These are phyloP conservation scores for Cricetomys ansorgei DNA, from an alignment of 2,113 vertebrate genomes.

Conservation along the genomic window DNA sequence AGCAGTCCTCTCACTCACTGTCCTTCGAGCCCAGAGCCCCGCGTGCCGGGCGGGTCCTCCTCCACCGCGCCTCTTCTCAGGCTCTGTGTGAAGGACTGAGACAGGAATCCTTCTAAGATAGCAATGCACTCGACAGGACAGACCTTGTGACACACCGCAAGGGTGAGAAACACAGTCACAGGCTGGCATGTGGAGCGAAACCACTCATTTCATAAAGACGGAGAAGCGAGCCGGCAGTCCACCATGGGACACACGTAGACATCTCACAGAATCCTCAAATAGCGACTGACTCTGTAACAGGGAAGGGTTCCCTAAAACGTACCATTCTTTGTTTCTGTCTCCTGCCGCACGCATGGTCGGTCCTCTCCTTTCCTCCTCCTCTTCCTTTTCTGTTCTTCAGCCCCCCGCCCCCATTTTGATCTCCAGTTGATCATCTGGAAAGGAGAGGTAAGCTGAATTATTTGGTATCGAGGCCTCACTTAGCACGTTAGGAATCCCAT, in stretches of 20 bases:
- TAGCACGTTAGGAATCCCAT: background rate
- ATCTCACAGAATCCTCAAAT: background rate
- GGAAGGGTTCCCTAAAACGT: too few relatives aligned
- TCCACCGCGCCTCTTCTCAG: background rate
- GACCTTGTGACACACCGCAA: background rate
- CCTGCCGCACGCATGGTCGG: background rate
- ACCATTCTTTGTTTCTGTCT: background rate
- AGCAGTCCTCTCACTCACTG: background rate
- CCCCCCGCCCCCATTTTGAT: background rate
- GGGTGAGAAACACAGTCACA: background rate
- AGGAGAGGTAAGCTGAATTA: background rate
- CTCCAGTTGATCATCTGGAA: background rate
- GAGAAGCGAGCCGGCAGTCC: background rate
- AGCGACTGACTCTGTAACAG: background rate
- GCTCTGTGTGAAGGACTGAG: background rate
- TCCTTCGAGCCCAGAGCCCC: background rate
- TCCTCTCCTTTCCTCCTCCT: background rate
- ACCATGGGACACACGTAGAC: background rate
- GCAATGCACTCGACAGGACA: too few relatives aligned
- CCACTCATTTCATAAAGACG: background rate
- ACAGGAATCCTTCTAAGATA: constrained; percentile 15
- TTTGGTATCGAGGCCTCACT: background rate
- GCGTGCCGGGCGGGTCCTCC: too few relatives aligned
- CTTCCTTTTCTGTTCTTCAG: background rate
- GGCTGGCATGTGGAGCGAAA: background rate